Evolutionary conservation across 2,888 invertebrate species (phyloP).

Genomic region (Ormyrus thymus): DNA sequence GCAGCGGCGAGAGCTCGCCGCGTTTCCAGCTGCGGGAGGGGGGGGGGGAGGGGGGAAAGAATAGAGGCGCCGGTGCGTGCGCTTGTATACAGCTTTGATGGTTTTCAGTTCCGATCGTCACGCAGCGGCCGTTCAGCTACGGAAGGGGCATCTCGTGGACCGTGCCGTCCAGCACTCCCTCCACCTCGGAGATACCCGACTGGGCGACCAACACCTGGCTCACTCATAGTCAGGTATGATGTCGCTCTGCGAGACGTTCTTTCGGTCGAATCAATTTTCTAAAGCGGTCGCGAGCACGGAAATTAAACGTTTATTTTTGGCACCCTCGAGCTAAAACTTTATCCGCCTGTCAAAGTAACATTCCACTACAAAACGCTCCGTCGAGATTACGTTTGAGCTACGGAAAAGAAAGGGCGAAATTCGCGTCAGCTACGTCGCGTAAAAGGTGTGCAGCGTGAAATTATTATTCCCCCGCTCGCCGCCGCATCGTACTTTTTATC

Average conservation of each 20-base stretch:
- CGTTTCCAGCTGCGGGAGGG: not conserved
- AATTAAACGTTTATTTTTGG: not conserved
- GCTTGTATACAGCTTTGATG: too few relatives aligned
- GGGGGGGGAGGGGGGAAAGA: not conserved
- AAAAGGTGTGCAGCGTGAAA: too few relatives aligned
- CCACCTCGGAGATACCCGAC: constrained; percentile 65
- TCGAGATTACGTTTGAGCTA: too few relatives aligned
- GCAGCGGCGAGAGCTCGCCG: not conserved
- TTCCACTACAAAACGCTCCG: too few relatives aligned
- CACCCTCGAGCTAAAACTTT: not conserved
- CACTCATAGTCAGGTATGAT: constrained; percentile 62
- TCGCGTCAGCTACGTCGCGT: too few relatives aligned
- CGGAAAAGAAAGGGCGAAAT: too few relatives aligned
- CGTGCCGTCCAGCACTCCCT: constrained; percentile 57
- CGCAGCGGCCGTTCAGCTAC: constrained; percentile 75
- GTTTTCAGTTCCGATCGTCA: constrained; percentile 56
- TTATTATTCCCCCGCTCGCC: too few relatives aligned
- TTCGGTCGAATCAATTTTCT: not conserved
- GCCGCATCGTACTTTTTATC: too few relatives aligned
- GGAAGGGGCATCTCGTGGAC: constrained; percentile 77
- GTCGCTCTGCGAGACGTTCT: not conserved
- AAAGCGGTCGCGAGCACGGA: not conserved
- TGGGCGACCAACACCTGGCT: constrained; percentile 69
- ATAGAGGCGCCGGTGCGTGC: not conserved
- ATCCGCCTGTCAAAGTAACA: not conserved